Percentiles rank a stretch among this genome's conserved stretches.
These are phyloP conservation scores for Meganola albula DNA, from an alignment of 2,888 invertebrate genomes.

Conservation along the genomic window DNA sequence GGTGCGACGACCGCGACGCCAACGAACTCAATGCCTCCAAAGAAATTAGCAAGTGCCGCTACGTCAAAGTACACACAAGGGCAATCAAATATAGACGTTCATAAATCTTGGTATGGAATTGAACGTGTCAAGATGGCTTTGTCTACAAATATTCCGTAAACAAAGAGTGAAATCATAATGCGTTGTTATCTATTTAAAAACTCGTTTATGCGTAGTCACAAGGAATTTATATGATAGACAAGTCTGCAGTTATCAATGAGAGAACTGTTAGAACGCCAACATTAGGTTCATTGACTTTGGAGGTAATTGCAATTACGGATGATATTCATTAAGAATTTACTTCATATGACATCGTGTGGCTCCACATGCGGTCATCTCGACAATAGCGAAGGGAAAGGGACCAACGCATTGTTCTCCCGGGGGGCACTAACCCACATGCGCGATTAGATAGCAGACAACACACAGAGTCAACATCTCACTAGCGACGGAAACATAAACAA, in stretches of 20 bases:
- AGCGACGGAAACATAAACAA: conserved; percentile 37
- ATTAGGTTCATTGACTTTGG: conserved; percentile 7
- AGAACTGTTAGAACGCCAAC: background rate
- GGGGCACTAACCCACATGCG: conserved; percentile 73
- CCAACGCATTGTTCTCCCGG: conserved; percentile 75
- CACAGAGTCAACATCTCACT: conserved; percentile 44
- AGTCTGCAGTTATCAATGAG: no score
- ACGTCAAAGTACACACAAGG: conserved; percentile 14
- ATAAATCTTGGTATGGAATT: no score
- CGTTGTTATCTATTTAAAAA: background rate
- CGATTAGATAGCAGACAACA: conserved; percentile 64
- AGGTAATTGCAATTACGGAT: conserved; percentile 10
- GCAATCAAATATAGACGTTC: no score
- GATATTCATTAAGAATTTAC: conserved; percentile 7
- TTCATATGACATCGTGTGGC: conserved; percentile 22
- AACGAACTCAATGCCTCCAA: conserved; percentile 49
- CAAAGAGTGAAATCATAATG: conserved; percentile 13
- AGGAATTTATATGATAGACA: no score
- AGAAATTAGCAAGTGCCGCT: conserved; percentile 36
- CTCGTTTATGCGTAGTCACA: background rate
- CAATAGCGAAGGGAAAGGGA: conserved; percentile 36
- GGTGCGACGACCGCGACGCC: conserved; percentile 58
- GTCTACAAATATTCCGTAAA: conserved; percentile 16
- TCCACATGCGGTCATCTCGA: conserved; percentile 19
- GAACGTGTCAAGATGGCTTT: no score